These are phyloP conservation scores for Nycteola revayana DNA, from an alignment of 2,888 invertebrate species.

Conservation along the genomic window DNA sequence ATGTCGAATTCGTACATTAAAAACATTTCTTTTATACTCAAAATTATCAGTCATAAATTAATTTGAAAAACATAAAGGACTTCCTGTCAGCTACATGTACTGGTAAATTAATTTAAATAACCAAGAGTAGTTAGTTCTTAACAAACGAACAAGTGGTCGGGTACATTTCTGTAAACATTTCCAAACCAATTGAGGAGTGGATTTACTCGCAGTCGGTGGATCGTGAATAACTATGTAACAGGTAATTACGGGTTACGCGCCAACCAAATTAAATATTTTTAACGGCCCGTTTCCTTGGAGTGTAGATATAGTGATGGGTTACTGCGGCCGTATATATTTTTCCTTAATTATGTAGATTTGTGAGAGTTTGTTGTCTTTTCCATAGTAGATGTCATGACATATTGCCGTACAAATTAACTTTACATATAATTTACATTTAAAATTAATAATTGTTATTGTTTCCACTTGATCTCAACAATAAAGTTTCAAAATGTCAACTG, in stretches of 20 bases:
- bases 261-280: slow-evolving; percentile 71
- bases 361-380: too few species aligned
- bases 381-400: too few species aligned
- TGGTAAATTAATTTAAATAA: slow-evolving; percentile 26
- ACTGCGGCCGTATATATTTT: slow-evolving; percentile 16
- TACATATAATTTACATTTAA: too few species aligned
- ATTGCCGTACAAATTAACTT: too few species aligned
- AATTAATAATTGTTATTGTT: too few species aligned
- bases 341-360: slow-evolving; percentile 9
- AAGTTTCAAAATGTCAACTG: too few species aligned
- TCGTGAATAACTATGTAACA: slow-evolving; percentile 58
- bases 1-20: background rate
- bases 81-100: slow-evolving; percentile 3
- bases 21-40: too few species aligned
- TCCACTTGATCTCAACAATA: too few species aligned
- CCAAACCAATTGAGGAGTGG: slow-evolving; percentile 43
- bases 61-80: too few species aligned
- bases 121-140: slow-evolving; percentile 19
- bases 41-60: too few species aligned
- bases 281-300: slow-evolving; percentile 55
- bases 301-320: slow-evolving; percentile 59
- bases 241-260: slow-evolving; percentile 63
- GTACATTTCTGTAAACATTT: slow-evolving; percentile 33
- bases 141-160: slow-evolving; percentile 21
- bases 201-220: slow-evolving; percentile 51